Conservation (phyloP, 2,113 vertebrate genomes). For the Sorex fumeus region DNA sequence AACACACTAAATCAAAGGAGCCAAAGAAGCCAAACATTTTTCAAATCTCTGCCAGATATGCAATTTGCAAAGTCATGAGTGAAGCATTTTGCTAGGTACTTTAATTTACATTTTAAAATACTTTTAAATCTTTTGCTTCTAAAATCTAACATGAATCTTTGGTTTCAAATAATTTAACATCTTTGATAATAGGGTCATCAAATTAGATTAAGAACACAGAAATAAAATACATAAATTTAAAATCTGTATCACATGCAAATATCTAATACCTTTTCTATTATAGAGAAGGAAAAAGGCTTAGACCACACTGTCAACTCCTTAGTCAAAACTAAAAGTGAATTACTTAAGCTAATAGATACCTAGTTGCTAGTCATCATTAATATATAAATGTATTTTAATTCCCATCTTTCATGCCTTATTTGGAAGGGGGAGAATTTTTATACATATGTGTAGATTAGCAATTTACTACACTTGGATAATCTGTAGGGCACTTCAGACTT, state of each 20-base stretch:
- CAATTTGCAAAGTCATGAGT: conserved; percentile 64
- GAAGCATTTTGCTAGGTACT: conserved; percentile 64
- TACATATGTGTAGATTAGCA: background rate
- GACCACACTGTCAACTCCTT: background rate
- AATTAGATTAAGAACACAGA: conserved; percentile 7
- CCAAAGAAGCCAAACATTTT: conserved; percentile 61
- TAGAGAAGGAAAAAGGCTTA: background rate
- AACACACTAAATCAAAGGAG: conserved; percentile 59
- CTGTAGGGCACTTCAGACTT: background rate
- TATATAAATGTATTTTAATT: conserved; percentile 18
- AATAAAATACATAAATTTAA: background rate
- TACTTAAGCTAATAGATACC: background rate
- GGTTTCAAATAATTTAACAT: conserved; percentile 42
- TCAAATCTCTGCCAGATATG: conserved; percentile 74
- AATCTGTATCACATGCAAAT: background rate
- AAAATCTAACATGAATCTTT: conserved; percentile 32
- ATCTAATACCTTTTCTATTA: background rate
- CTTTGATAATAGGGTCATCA: conserved; percentile 22
- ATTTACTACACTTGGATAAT: background rate
- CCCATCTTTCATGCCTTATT: background rate
- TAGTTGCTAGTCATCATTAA: background rate
- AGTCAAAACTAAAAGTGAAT: background rate
- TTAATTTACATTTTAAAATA: conserved; percentile 45
- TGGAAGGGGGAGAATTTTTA: too few species aligned
- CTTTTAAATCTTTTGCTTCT: background rate